Evolutionary conservation across 2,888 invertebrate species (phyloP), one percentile per base, ranked within the genome.

Genomic region (Gibbula magus): DNA sequence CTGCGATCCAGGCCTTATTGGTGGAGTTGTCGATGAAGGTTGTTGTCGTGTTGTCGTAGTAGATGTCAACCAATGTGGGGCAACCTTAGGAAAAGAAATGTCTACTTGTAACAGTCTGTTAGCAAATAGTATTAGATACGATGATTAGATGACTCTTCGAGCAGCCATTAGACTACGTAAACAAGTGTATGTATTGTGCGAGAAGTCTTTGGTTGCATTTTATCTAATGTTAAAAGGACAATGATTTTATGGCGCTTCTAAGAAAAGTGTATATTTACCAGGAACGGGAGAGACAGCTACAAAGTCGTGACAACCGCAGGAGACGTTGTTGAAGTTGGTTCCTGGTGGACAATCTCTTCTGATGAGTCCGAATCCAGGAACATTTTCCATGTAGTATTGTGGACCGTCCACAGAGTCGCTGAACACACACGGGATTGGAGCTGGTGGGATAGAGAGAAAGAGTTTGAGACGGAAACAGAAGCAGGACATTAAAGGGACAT

Each of bases 271-370:
- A 35, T 13, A 56, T 25, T 25, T 22, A 61, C 61, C 29, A 29
- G 61, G 22, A 4, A 25, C 13, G 25, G 29, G 25, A 13, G 61
- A 13, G 13, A 61, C 22, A 61, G 13, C 18, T 1, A 61, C 61
- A 29, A 61, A 13, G 61, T 61, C 61, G 61, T 61, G 61, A 29
- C 61, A 61, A 29, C 61, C 61, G n/a, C 61, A 61, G 29, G 61
- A 29, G 61, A 61, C 61, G 61, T 61, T 61, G 29, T 61, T 61
- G 61, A 61, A 61, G 61, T 61, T 61, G n/a, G 61, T 61, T 25
- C 61, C 61, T 25, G 22, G 61, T 13, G 61, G 61, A 61, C 61
- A 61, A 18, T 61, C 61, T 29, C 29, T 61, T 18, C 61, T 61
- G 61, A 61, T 61, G 61, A 61, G 61, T 29, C 61, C 61, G 29